A percentile compares a stretch with the other conserved stretches of the same genome.
phyloP scores from a whole-genome alignment of 1,140 invertebrate genomes.

The Latrodectus geometricus region DNA sequence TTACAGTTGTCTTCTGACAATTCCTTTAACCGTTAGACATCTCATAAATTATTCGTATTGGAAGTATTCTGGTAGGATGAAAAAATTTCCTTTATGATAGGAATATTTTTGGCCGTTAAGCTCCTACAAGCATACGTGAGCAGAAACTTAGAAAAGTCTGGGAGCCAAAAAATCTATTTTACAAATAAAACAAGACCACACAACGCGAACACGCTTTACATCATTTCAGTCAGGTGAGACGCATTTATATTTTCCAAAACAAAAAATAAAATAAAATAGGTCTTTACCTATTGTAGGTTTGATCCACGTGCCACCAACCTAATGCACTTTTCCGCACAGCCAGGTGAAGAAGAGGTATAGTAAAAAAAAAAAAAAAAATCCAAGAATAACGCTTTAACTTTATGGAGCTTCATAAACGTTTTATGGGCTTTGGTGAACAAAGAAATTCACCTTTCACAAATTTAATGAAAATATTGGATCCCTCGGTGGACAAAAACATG shows the following conservation, averaged over 20 bases:
- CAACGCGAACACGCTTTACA: not conserved
- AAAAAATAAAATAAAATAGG: not conserved
- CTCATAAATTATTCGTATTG: too few relatives aligned
- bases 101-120: not conserved
- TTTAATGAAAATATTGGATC: constrained; percentile 40
- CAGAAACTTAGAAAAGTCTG: not conserved
- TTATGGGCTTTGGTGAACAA: constrained; percentile 50
- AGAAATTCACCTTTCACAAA: constrained; percentile 45
- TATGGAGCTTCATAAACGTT: constrained; percentile 52
- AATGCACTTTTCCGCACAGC: not conserved
- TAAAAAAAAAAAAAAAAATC: constrained; percentile 7
- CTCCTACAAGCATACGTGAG: not conserved
- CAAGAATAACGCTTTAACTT: constrained; percentile 50
- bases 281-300: not conserved
- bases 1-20: too few relatives aligned
- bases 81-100: not conserved
- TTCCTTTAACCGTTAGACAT: too few relatives aligned
- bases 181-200: constrained; percentile 4
- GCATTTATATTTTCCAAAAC: not conserved
- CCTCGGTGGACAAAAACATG: constrained; percentile 43
- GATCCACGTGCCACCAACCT: not conserved
- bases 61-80: too few relatives aligned
- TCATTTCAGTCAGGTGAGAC: not conserved
- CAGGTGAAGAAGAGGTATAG: not conserved
- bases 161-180: not conserved